Base-by-base conservation (phyloP, 1,140 invertebrate genomes). In the Atta colombica region DNA sequence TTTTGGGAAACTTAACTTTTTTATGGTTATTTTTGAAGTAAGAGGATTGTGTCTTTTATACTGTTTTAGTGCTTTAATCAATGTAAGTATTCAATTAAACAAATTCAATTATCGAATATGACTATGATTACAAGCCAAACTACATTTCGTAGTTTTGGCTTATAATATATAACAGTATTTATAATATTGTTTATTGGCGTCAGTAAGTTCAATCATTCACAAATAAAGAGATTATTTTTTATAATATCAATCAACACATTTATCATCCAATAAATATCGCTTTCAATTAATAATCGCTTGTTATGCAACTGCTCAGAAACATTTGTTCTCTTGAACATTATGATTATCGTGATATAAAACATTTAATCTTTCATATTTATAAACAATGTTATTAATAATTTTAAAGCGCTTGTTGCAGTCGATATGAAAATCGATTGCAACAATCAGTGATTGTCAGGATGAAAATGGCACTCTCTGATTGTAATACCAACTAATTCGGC, bases 191-290 rank as follows among this genome's bases (percentile, higher is more conserved):
- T 45, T 51, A 66, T 55, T 39, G 14, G 21, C 7, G 18, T 53
- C 7, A 39, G 35, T 16, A 49, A 3, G 0, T 69, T 80, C 31
- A 35, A 66, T 66, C 60, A 51, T 49, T 78, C n/a, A n/a, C 28
- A 51, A 69, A 39, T 55, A 18, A 80, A 68, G 18, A 51, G 25
- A 18, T 5, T 21, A n/a, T 35, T n/a, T 53, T 68, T 80, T 68
- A 31, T 39, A 68, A 53, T 18, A 61, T 45, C 77, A 53, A 53
- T 78, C 61, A 63, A 65, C 12, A 78, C 8, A 55, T 45, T 80
- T 68, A 21, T 39, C 60, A 49, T 77, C 6, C 21, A 25, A 35
- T 31, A 53, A 25, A 35, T 39, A 60, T 66, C 18, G 45, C n/a
- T 53, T 53, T 53, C 61, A 66, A 66, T 65, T 65, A 65, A 65